Base-by-base conservation (phyloP, 2,888 invertebrate species). In the Cyclophora albipunctata region DNA sequence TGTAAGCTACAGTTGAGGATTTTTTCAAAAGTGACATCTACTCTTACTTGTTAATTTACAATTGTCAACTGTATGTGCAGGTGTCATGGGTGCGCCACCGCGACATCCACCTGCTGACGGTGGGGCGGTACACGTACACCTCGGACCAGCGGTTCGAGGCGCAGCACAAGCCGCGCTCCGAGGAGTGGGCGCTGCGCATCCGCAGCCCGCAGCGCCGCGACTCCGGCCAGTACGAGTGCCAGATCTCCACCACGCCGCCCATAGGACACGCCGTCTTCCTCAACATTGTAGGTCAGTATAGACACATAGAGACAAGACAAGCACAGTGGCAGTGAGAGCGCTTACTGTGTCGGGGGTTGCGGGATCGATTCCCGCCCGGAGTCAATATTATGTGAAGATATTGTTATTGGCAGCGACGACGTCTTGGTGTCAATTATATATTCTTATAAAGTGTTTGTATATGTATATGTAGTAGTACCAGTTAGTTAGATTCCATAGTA, bases 11-110 rank as follows among this genome's bases (percentile, higher is more conserved):
- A 20, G 20, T 20, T 20, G 20, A 20, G 20, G 20, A 1, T 20
- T 20, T 20, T 20, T 20, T 20, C 1, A 20, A 20, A 20, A 20
- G 20, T 20, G 20, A 20, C 20, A 2, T 20, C 20, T 20, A 20
- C 20, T 20, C 20, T 20, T 1, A 20, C 20, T 20, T 20, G 20
- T 20, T 20, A 20, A 20, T 20, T 20, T 20, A 20, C 20, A 1
- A 20, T 20, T 20, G 20, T 20, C 20, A 20, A 20, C 20, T 20
- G 20, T 20, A 20, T 20, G 20, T 20, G 20, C 20, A 97, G 94
- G 96, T 97, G 63, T 96, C 96, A 62, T 97, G 96, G 96, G 95
- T 97, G 48, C 92, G 96, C 49, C 96, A 96, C 83, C 91, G 96
- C 57, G 96, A 97, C 84, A 95, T 96, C 66, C 97, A 97, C 83